Evolutionary conservation across 2,888 invertebrate species (phyloP).

Genomic region (Drosophila rubida): DNA sequence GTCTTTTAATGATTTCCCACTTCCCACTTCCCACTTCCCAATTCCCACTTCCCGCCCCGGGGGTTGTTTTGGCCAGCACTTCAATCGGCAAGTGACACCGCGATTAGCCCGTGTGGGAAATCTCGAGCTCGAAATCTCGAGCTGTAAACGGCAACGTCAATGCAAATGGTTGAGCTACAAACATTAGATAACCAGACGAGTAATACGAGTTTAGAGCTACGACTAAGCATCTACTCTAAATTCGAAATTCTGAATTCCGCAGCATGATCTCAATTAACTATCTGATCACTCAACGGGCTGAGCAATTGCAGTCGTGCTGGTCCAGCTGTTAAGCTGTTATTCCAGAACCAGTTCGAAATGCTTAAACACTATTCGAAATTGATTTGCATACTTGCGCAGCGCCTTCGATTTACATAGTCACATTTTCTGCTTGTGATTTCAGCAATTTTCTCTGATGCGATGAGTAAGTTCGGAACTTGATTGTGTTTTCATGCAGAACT

Average conservation of each 20-base stretch:
- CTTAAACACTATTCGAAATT: conserved; percentile 10
- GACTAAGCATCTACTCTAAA: conserved; percentile 1
- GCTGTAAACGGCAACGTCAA: neutral
- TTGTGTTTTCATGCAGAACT: neutral
- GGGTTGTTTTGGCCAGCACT: conserved; percentile 28
- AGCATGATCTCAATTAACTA: neutral
- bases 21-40: neutral
- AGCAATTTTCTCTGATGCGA: conserved; percentile 29
- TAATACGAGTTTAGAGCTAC: neutral
- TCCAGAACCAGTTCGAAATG: conserved; percentile 26
- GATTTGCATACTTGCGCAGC: conserved; percentile 47
- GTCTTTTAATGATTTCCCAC: conserved; percentile 68
- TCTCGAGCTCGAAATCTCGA: neutral
- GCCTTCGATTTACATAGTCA: conserved; percentile 26
- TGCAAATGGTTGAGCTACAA: conserved; percentile 4
- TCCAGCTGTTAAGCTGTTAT: conserved; percentile 13
- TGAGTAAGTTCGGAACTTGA: conserved; percentile 8
- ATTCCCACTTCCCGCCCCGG: neutral
- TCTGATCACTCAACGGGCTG: conserved; percentile 11
- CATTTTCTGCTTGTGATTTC: conserved; percentile 13
- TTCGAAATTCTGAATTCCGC: conserved; percentile 7
- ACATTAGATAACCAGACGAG: conserved; percentile 1
- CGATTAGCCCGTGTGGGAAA: conserved; percentile 16
- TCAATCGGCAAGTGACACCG: conserved; percentile 5
- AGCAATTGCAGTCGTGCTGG: conserved; percentile 2